Evolutionary conservation across 2,888 invertebrate genomes (phyloP).

Genomic region (Leucoma salicis): DNA sequence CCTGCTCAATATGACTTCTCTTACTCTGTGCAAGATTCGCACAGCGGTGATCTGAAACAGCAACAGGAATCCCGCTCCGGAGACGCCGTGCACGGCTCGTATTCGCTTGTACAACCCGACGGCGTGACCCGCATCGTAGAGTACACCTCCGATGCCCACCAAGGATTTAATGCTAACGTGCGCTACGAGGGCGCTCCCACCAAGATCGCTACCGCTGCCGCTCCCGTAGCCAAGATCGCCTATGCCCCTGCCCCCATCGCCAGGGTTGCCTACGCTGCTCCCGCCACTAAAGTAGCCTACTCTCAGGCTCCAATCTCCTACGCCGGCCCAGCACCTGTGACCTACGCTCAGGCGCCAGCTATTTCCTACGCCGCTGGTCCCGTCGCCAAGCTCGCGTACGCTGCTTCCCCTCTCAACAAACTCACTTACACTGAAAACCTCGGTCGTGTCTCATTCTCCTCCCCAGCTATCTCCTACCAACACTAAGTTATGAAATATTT

Average conservation of each 20-base stretch:
- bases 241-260: conserved; percentile 44
- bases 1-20: conserved; percentile 63
- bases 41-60: conserved; percentile 71
- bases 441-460: conserved; percentile 52
- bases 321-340: conserved; percentile 28
- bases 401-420: conserved; percentile 32
- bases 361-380: conserved; percentile 25
- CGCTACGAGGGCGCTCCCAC: conserved; percentile 66
- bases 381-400: conserved; percentile 14
- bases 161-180: conserved; percentile 74
- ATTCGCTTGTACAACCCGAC: conserved; percentile 74
- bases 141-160: conserved; percentile 65
- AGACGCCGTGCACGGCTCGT: conserved; percentile 69
- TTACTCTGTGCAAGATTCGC: conserved; percentile 70
- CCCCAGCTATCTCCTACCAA: conserved; percentile 64
- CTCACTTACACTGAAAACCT: conserved; percentile 33
- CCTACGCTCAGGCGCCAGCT: conserved; percentile 43
- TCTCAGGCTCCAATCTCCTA: conserved; percentile 13
- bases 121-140: conserved; percentile 71
- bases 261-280: conserved; percentile 34
- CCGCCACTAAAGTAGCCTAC: conserved; percentile 20
- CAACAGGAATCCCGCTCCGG: conserved; percentile 70
- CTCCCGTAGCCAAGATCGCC: conserved; percentile 24
- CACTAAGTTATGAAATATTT: conserved; percentile 41
- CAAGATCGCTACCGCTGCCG: conserved; percentile 32